phyloP scores from a whole-genome alignment of 53 echinoderm and acorn worm genomes.

The Echinarachnius parma region DNA sequence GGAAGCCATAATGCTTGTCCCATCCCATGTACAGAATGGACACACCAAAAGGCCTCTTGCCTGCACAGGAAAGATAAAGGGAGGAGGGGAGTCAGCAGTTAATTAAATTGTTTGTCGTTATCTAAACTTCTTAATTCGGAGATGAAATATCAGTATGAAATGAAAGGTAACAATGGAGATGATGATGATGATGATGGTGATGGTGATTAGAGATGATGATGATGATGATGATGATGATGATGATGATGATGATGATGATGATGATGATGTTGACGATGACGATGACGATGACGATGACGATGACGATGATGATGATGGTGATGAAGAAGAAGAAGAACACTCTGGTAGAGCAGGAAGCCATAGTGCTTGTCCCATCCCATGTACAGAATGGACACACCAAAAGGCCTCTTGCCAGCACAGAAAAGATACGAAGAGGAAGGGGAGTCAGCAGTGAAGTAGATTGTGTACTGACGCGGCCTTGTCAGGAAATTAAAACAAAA shows the following conservation, averaged over 20 bases:
- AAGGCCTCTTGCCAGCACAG: conserved; percentile 83
- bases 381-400: conserved; percentile 98
- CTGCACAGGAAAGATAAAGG: conserved; percentile 34
- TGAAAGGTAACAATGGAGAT: neutral
- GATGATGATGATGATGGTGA: no score
- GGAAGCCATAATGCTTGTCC: conserved; percentile 98
- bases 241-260: neutral
- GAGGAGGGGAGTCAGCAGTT: neutral
- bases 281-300: neutral
- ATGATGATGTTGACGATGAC: conserved; percentile 1
- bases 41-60: conserved; percentile 98
- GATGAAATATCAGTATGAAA: neutral
- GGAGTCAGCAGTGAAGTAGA: no score
- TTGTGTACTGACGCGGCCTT: no score
- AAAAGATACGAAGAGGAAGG: neutral
- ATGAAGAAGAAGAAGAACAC: conserved; percentile 61
- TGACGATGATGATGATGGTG: conserved; percentile 1
- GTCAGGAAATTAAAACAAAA: no score
- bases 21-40: conserved; percentile 99
- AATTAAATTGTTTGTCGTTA: no score
- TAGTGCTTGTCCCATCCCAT: conserved; percentile 99
- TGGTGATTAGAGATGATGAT: no score
- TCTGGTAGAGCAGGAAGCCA: conserved; percentile 97
- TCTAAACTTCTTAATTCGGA: no score
- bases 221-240: no score